These are phyloP conservation scores for Oncorhynchus keta DNA, from an alignment of 2,113 vertebrate genomes.

Conservation along the genomic window DNA sequence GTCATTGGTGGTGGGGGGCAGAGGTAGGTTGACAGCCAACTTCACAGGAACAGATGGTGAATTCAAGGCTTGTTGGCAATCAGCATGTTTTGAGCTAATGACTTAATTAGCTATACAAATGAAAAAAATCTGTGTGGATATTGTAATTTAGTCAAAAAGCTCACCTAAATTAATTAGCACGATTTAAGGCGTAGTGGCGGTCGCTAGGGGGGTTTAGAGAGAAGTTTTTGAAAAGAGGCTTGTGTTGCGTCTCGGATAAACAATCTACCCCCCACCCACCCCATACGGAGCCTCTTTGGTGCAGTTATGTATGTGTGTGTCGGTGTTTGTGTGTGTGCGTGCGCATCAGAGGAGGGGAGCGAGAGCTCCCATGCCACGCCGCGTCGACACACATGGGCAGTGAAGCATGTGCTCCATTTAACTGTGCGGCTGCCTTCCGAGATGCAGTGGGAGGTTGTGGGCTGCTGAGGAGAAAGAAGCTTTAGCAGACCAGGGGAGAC, in stretches of 20 bases:
- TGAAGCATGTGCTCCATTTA: slow-evolving; percentile 67
- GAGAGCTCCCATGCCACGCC: slow-evolving; percentile 45
- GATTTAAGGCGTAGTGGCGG: slow-evolving; percentile 89
- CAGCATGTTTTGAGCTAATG: slow-evolving; percentile 87
- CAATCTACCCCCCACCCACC: slow-evolving; percentile 43
- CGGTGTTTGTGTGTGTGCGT: slow-evolving; percentile 35
- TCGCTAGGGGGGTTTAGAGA: slow-evolving; percentile 63
- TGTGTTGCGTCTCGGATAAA: slow-evolving; percentile 44
- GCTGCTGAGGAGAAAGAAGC: slow-evolving; percentile 20
- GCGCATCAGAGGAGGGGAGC: slow-evolving; percentile 32
- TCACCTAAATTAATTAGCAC: slow-evolving; percentile 98
- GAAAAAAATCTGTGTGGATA: slow-evolving; percentile 96
- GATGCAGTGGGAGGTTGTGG: slow-evolving; percentile 30
- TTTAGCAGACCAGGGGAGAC: slow-evolving; percentile 25
- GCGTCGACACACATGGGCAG: slow-evolving; percentile 61
- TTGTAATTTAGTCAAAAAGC: slow-evolving; percentile 97
- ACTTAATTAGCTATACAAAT: slow-evolving; percentile 99
- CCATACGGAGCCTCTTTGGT: slow-evolving; percentile 23
- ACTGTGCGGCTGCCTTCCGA: slow-evolving; percentile 55
- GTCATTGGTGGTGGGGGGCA: slow-evolving; percentile 73
- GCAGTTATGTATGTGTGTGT: slow-evolving; percentile 19
- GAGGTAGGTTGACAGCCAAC: slow-evolving; percentile 90
- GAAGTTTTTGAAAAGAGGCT: slow-evolving; percentile 51
- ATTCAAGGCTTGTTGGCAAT: slow-evolving; percentile 96
- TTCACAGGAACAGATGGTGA: slow-evolving; percentile 94